Conservation (phyloP, 2,888 invertebrate species). For the Cephus pygmeus region DNA sequence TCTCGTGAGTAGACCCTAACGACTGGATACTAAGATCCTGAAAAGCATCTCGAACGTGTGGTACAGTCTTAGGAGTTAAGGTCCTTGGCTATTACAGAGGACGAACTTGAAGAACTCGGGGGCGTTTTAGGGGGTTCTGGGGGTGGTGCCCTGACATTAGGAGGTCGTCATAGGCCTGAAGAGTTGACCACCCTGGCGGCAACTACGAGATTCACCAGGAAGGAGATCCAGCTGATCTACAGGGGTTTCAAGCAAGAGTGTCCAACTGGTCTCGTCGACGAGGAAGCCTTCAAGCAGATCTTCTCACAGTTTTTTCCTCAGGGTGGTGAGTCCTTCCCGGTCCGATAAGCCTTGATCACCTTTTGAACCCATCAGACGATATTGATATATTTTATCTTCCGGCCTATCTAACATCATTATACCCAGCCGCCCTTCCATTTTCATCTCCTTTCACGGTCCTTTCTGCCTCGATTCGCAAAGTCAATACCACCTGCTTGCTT, state of each 20-base stretch:
- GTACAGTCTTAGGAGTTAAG: conserved; percentile 55
- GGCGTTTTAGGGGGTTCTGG: conserved; percentile 62
- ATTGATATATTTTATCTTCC: background rate
- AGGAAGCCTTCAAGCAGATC: conserved; percentile 88
- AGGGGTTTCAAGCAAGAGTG: conserved; percentile 92
- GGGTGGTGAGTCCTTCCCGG: conserved; percentile 73
- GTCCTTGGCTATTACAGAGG: conserved; percentile 71
- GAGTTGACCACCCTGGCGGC: conserved; percentile 81
- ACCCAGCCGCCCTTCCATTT: background rate
- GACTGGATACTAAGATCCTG: conserved; percentile 35
- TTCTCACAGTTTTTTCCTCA: conserved; percentile 91
- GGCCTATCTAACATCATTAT: background rate
- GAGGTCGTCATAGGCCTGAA: conserved; percentile 80
- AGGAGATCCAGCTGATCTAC: conserved; percentile 91
- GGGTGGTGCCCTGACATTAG: conserved; percentile 66
- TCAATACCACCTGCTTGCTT: conserved; percentile 48
- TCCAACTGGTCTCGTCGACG: conserved; percentile 87
- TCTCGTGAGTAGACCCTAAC: conserved; percentile 37
- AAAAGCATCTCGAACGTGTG: conserved; percentile 52
- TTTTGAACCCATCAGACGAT: background rate
- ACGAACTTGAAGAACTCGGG: conserved; percentile 76
- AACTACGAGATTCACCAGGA: conserved; percentile 81
- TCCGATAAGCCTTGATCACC: background rate
- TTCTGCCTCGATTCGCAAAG: background rate
- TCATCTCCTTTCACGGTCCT: background rate